Conservation (phyloP, 2,888 invertebrate genomes). For the Mellilla xanthometata region DNA sequence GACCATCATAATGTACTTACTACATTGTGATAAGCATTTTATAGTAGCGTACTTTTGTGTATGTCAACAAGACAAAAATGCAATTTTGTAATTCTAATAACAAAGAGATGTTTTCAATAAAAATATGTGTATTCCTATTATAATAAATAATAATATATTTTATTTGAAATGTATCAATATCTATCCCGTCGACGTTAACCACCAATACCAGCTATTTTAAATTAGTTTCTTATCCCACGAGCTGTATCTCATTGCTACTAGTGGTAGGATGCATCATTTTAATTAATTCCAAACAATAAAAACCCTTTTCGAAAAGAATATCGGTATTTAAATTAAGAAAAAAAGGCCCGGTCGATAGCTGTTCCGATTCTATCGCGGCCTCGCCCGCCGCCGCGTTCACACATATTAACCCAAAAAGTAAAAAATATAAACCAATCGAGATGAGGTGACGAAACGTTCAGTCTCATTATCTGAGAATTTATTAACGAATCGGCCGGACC, state of each 20-base stretch:
- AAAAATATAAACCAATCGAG: slow-evolving; percentile 78
- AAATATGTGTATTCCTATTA: too few relatives aligned
- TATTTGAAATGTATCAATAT: too few relatives aligned
- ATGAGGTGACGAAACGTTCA: slow-evolving; percentile 83
- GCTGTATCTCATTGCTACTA: neutral
- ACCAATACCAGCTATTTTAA: too few relatives aligned
- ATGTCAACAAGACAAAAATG: too few relatives aligned
- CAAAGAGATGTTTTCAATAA: too few relatives aligned
- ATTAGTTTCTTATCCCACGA: too few relatives aligned
- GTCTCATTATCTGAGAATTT: slow-evolving; percentile 83
- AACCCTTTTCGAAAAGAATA: slow-evolving; percentile 61
- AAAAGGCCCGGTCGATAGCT: slow-evolving; percentile 66
- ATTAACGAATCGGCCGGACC: slow-evolving; percentile 81
- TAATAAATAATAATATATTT: too few relatives aligned
- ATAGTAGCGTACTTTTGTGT: too few relatives aligned
- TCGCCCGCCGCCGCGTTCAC: slow-evolving; percentile 75
- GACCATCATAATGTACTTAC: too few relatives aligned
- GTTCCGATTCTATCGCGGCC: slow-evolving; percentile 69
- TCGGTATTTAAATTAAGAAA: slow-evolving; percentile 77
- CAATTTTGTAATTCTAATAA: too few relatives aligned
- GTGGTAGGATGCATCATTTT: slow-evolving; percentile 22
- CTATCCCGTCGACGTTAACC: too few relatives aligned
- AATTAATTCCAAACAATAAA: slow-evolving; percentile 12
- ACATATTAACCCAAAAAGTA: slow-evolving; percentile 73
- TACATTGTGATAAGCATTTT: too few relatives aligned